Percentiles rank a stretch among this genome's conserved stretches.
Evolutionary conservation across 2,888 invertebrate genomes (phyloP).

Genomic region (Polyploca ridens): DNA sequence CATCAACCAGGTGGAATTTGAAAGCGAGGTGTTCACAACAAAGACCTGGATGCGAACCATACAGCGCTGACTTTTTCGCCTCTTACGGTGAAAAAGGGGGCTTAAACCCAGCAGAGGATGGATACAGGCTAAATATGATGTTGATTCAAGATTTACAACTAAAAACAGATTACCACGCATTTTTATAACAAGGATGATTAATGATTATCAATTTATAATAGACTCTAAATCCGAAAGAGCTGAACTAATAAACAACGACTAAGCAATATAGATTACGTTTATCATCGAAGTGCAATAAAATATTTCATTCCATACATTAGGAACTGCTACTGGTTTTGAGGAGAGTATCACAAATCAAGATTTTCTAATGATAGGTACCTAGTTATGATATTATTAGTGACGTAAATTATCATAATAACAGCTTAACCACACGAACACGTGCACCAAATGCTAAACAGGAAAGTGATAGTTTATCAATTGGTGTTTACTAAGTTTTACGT

Average conservation of each 20-base stretch:
- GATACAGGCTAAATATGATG: too few species aligned
- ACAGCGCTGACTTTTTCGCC: too few species aligned
- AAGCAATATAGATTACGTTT: constrained; percentile 6
- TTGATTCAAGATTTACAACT: not conserved
- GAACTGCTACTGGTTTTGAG: not conserved
- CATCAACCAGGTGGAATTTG: too few species aligned
- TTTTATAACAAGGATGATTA: not conserved
- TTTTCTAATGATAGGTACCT: not conserved
- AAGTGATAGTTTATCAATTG: constrained; percentile 5
- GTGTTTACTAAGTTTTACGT: not conserved
- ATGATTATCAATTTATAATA: not conserved
- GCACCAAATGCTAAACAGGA: not conserved
- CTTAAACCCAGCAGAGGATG: too few species aligned
- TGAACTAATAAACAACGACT: not conserved
- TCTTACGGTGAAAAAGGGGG: too few species aligned
- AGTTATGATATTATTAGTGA: not conserved
- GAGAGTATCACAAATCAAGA: not conserved
- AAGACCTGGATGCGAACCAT: too few species aligned
- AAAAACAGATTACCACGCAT: not conserved
- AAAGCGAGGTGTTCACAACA: too few species aligned
- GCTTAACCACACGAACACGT: not conserved
- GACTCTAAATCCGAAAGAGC: not conserved
- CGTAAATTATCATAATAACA: not conserved
- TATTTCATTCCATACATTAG: not conserved
- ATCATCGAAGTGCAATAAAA: not conserved